Evolutionary conservation across 2,888 invertebrate genomes (phyloP), one percentile per base, ranked within the genome.

Genomic region (Bombylius discolor): DNA sequence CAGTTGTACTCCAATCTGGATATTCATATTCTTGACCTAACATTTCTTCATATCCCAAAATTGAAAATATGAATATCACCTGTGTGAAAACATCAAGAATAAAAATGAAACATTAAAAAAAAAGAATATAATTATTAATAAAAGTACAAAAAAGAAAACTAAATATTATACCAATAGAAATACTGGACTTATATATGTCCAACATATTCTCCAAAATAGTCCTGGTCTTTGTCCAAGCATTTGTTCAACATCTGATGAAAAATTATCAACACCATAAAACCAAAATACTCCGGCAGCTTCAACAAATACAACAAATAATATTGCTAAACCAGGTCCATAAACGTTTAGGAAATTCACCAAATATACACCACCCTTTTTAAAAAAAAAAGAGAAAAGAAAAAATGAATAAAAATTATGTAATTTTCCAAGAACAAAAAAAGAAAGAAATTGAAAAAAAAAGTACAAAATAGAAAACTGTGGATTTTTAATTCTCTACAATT

Each of bases 251-350:
- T 92, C 91, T 31, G 81, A 76, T 0, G 88, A 85, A 73, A 92
- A 89, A 58, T 85, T 78, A 64, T 85, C 84, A 1, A 87, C 88
- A 4, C 89, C 92, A 69, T 93, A 93, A 64, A 92, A 81, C 90
- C 91, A 93, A 73, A 87, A 89, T 1, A 93, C 88, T 0, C 90
- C 92, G 1, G 89, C 87, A 0, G 91, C 87, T 71, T 93, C 93
- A 56, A 93, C 88, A 69, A 93, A 92, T 48, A 93, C 92, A 62
- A 93, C 89, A 74, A 92, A 92, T 49, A 93, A 76, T 59, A 93
- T 88, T 34, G 93, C 87, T 65, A 91, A 77, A 0, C 89, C 89
- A 0, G 92, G 91, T 0, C 92, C 91, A 70, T 90, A 93, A 32
- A 87, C 85, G 74, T 91, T 92, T 58, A 93, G 78, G 63, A 93